A percentile compares a stretch with the other conserved stretches of the same genome.
Conservation (phyloP, 2,797 vertebrate genomes). For the Aplochiton taeniatus region DNA sequence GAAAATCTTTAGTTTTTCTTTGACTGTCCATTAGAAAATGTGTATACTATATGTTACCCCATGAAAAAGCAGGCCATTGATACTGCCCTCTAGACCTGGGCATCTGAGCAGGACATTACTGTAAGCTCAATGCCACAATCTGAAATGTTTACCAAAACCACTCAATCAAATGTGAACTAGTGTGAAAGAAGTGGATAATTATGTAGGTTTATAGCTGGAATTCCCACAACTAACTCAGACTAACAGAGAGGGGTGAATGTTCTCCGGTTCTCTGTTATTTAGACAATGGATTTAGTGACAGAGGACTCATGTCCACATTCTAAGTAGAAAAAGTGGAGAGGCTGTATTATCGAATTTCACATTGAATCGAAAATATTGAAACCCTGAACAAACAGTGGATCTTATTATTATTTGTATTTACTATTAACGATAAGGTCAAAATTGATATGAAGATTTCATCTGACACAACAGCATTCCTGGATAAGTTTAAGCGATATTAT, state of each 20-base stretch:
- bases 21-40: constrained; percentile 2
- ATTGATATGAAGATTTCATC: constrained; percentile 25
- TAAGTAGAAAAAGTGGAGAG: not conserved
- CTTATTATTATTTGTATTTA: too few relatives aligned
- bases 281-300: not conserved
- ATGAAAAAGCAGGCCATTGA: too few relatives aligned
- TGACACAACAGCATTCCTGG: constrained; percentile 6
- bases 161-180: not conserved
- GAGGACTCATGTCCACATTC: not conserved
- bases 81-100: too few relatives aligned
- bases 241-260: not conserved
- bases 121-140: too few relatives aligned
- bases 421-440: not conserved
- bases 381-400: too few relatives aligned
- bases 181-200: not conserved
- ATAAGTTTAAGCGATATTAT: constrained; percentile 29
- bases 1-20: constrained; percentile 4
- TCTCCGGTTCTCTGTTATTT: not conserved
- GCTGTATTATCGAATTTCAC: too few relatives aligned
- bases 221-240: constrained; percentile 6
- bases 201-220: not conserved
- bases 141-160: too few relatives aligned
- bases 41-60: not conserved
- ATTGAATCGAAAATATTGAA: too few relatives aligned
- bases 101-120: too few relatives aligned